A percentile compares a stretch with the other conserved stretches of the same genome.
Evolutionary conservation across 2,113 vertebrate species (phyloP).

Genomic region (Globicephala melas): DNA sequence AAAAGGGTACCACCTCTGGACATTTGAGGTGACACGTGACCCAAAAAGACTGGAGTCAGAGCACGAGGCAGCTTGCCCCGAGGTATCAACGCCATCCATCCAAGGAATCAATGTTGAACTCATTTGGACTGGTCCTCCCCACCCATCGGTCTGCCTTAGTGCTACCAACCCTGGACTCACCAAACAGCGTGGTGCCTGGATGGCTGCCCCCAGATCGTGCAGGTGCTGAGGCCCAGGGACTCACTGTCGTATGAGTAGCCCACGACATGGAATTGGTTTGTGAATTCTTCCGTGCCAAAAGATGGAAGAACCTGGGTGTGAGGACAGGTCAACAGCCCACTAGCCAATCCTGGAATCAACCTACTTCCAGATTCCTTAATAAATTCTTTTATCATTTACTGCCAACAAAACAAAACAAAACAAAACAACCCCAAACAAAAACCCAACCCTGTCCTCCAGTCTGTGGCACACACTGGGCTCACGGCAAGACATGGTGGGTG

Average conservation of each 20-base stretch:
- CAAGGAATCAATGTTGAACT: rapidly evolving
- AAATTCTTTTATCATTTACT: not conserved
- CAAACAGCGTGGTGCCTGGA: rapidly evolving
- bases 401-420: not conserved
- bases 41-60: not conserved
- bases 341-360: not conserved
- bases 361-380: not conserved
- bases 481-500: rapidly evolving
- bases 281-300: no score
- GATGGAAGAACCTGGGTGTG: not conserved
- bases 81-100: not conserved
- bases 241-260: not conserved
- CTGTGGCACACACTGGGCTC: rapidly evolving
- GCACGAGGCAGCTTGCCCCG: rapidly evolving
- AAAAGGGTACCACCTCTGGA: not conserved
- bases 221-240: not conserved
- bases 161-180: not conserved
- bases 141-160: no score
- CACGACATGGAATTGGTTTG: not conserved
- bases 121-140: no score
- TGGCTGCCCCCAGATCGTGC: rapidly evolving
- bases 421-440: no score
- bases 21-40: not conserved
- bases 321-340: rapidly evolving
- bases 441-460: not conserved